Percentiles rank a stretch among this genome's conserved stretches.
phyloP scores from a whole-genome alignment of 1,140 invertebrate species.

The Trichoplusia ni region DNA sequence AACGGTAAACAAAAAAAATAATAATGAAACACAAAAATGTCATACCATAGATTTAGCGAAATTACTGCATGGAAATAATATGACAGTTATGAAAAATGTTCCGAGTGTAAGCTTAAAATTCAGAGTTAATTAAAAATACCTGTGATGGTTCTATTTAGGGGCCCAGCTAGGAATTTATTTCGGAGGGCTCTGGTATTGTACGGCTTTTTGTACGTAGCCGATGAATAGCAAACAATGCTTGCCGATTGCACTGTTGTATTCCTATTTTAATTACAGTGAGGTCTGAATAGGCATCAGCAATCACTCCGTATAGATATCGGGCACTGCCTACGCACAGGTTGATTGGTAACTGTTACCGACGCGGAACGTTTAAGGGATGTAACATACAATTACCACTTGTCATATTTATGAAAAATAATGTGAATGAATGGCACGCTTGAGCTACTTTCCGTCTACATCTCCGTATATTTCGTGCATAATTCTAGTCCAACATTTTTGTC shows the following conservation, averaged over 20 bases:
- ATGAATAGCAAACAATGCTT: too few relatives aligned
- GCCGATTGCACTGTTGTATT: too few relatives aligned
- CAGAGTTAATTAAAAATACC: conserved; percentile 23
- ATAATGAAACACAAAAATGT: background rate
- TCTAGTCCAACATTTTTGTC: conserved; percentile 20
- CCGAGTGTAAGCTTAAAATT: conserved; percentile 7
- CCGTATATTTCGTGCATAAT: conserved; percentile 8
- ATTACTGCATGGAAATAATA: conserved; percentile 14
- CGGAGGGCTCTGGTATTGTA: too few relatives aligned
- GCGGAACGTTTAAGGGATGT: too few relatives aligned
- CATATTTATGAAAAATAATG: too few relatives aligned
- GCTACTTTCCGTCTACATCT: background rate
- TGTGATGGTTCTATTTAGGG: conserved; percentile 7
- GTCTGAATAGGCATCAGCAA: too few relatives aligned
- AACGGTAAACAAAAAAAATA: conserved; percentile 10
- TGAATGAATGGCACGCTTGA: background rate
- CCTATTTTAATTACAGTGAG: too few relatives aligned
- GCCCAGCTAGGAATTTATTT: background rate
- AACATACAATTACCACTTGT: too few relatives aligned
- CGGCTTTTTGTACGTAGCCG: too few relatives aligned
- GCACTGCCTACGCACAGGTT: too few relatives aligned
- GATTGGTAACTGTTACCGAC: too few relatives aligned
- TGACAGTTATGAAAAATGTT: conserved; percentile 16
- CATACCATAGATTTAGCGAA: conserved; percentile 7
- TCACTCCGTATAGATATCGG: too few relatives aligned